These are phyloP conservation scores for Lamellibrachia luymesi DNA, from an alignment of 1,140 invertebrate species.

Conservation along the genomic window DNA sequence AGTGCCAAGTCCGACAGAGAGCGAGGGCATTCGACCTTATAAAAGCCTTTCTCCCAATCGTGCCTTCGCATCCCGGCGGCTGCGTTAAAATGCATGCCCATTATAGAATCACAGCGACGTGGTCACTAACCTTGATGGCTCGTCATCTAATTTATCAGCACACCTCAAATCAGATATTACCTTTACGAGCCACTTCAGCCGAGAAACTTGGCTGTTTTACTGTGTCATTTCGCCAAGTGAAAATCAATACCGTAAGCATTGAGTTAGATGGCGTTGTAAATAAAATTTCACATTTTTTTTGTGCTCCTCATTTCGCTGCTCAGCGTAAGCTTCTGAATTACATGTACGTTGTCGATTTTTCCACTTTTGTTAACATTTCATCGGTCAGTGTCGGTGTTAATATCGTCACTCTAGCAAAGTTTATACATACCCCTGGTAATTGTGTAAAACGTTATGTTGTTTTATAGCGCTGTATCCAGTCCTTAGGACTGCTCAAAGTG, in stretches of 20 bases:
- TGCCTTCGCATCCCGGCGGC: not conserved
- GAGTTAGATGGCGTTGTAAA: not conserved
- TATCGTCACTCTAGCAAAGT: not conserved
- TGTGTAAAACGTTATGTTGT: not conserved
- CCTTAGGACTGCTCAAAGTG: not conserved
- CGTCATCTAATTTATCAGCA: not conserved
- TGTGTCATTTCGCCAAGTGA: not conserved
- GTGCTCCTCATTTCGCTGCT: not conserved
- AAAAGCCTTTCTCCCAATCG: not conserved
- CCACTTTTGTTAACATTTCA: not conserved
- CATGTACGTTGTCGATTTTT: not conserved
- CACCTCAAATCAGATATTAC: constrained; percentile 1
- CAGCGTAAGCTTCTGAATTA: not conserved
- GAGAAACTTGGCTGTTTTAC: not conserved
- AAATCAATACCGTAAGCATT: not conserved
- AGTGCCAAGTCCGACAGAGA: not conserved
- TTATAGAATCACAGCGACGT: not conserved
- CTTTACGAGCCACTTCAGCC: not conserved
- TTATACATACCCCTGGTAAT: not conserved
- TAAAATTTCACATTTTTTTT: not conserved
- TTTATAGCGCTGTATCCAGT: not conserved
- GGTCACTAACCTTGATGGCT: not conserved
- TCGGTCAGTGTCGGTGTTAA: not conserved
- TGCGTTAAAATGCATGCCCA: not conserved
- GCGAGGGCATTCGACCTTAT: not conserved